Evolutionary conservation across 2,888 invertebrate genomes (phyloP), one percentile per base, ranked within the genome.

Genomic region (Clostera curtula): DNA sequence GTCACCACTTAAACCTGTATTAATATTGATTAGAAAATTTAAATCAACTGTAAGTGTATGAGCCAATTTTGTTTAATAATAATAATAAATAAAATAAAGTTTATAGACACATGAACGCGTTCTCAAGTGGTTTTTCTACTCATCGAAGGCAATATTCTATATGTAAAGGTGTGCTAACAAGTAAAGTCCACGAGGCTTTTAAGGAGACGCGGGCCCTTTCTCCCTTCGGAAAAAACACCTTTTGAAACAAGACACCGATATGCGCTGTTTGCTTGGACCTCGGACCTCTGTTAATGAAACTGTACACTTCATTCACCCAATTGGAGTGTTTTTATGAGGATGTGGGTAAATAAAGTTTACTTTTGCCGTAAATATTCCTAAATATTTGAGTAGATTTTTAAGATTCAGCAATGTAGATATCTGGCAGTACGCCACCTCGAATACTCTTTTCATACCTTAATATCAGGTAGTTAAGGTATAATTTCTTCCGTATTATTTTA

Each of bases 191-290:
- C 73, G 75, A 71, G 70, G 71, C 71, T 74, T 75, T 76, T 69
- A 76, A 71, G 68, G 69, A 70, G 72, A 70, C 63, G 64, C 67
- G 66, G 64, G 63, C 55, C 76, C 75, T 77, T 79, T 76, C 75
- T 72, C 77, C 64, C 51, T 62, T 52, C 54, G 40, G 56, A 64
- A 71, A 68, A 75, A 70, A 59, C 62, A 55, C 43, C 40, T 53
- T 61, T 68, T 70, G 73, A 70, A 76, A 79, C 67, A 72, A 70
- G 70, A 75, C 66, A 74, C 74, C 75, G 66, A 71, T 64, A 55
- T 57, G 56, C 54, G 54, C 59, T 69, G 64, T 70, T 68, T 68
- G 62, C 62, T 60, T 50, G 63, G 52, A 57, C 59, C 60, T 57
- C 59, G 50, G 58, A 63, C 55, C 60, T 59, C 61, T 67, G 65